phyloP scores from a whole-genome alignment of 2,888 invertebrate species.

The Hemithea aestivaria region DNA sequence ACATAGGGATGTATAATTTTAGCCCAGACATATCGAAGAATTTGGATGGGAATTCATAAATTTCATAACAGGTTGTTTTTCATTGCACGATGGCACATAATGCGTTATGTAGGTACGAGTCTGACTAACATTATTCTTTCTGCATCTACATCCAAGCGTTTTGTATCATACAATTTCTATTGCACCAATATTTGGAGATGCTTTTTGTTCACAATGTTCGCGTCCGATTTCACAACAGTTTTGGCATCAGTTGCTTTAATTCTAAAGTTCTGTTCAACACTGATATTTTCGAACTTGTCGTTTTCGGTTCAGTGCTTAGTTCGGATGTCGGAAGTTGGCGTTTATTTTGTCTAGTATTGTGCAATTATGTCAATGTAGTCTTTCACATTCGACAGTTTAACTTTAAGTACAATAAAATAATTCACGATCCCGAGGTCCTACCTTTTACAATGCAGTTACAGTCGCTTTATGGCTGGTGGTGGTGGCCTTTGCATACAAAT shows the following conservation, averaged over 20 bases:
- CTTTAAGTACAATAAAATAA: slow-evolving; percentile 46
- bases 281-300: slow-evolving; percentile 42
- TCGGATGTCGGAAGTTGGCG: slow-evolving; percentile 27
- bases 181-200: too few species aligned
- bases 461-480: slow-evolving; percentile 55
- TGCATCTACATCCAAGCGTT: too few species aligned
- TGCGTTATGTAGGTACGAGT: too few species aligned
- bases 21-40: too few species aligned
- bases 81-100: too few species aligned
- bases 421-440: slow-evolving; percentile 37
- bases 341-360: slow-evolving; percentile 19
- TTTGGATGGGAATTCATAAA: too few species aligned
- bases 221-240: slow-evolving; percentile 37
- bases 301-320: slow-evolving; percentile 37
- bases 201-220: too few species aligned
- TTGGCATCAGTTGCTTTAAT: slow-evolving; percentile 53
- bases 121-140: too few species aligned
- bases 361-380: slow-evolving; percentile 10
- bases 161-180: too few species aligned
- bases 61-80: too few species aligned
- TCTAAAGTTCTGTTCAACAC: slow-evolving; percentile 44
- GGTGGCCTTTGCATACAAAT: slow-evolving; percentile 62
- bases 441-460: slow-evolving; percentile 58
- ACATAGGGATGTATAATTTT: too few species aligned
- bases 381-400: slow-evolving; percentile 18